These are phyloP conservation scores for Sebastes baramenuke DNA, from an alignment of 2,797 vertebrate genomes.

Conservation along the genomic window DNA sequence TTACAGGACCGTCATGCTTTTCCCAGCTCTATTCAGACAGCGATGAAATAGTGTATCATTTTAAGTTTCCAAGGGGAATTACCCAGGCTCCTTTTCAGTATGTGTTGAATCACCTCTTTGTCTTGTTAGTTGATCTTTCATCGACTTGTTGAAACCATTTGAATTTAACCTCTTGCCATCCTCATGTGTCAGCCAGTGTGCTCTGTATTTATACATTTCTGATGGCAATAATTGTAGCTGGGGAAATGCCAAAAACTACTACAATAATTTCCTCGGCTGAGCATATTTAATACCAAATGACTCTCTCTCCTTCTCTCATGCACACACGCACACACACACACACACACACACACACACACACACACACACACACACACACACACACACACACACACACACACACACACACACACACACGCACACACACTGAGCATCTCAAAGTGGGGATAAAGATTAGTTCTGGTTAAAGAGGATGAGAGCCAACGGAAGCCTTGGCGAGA, in stretches of 20 bases:
- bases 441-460: constrained; percentile 72
- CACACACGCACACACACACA: neutral
- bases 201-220: neutral
- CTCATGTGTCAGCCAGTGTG: neutral
- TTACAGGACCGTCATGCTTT: neutral
- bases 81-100: neutral
- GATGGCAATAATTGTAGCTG: neutral
- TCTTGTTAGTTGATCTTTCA: constrained; percentile 16
- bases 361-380: neutral
- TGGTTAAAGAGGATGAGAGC: constrained; percentile 68
- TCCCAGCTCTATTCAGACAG: neutral
- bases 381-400: neutral
- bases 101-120: constrained; percentile 8
- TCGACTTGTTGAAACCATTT: constrained; percentile 19
- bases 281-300: constrained; percentile 33
- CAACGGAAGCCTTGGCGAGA: constrained; percentile 37
- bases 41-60: neutral
- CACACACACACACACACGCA: neutral
- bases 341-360: neutral
- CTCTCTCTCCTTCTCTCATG: neutral
- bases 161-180: constrained; percentile 14
- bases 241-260: constrained; percentile 15
- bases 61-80: constrained; percentile 7
- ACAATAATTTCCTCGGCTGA: constrained; percentile 27
- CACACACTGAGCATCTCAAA: constrained; percentile 9